A percentile compares a stretch with the other conserved stretches of the same genome.
Conservation (phyloP, 2,888 invertebrate species). For the Lithophane socia region DNA sequence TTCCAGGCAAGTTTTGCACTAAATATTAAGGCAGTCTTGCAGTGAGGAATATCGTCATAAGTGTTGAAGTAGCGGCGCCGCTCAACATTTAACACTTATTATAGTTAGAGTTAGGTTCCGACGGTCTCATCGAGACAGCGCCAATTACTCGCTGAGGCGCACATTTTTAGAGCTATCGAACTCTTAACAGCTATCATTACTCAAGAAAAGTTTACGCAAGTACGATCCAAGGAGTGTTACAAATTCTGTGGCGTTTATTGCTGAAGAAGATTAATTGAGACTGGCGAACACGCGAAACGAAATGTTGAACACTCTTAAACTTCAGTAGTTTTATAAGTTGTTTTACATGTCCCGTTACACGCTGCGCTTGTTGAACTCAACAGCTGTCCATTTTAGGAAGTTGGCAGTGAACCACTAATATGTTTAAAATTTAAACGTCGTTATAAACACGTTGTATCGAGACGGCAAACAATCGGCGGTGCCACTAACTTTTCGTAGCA, state of each 20-base stretch:
- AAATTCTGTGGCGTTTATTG: slow-evolving; percentile 74
- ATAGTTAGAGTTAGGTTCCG: slow-evolving; percentile 34
- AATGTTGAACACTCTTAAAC: slow-evolving; percentile 61
- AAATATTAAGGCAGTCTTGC: slow-evolving; percentile 57
- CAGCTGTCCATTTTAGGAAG: slow-evolving; percentile 44
- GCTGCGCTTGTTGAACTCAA: slow-evolving; percentile 25
- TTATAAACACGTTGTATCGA: slow-evolving; percentile 31
- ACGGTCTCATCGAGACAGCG: slow-evolving; percentile 22
- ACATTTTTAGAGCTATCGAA: slow-evolving; percentile 66
- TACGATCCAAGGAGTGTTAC: slow-evolving; percentile 68
- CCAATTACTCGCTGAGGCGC: slow-evolving; percentile 43
- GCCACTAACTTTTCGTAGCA: slow-evolving; percentile 56
- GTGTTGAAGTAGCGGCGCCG: slow-evolving; percentile 42
- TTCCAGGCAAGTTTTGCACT: slow-evolving; percentile 58
- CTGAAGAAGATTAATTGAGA: slow-evolving; percentile 75
- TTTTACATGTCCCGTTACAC: slow-evolving; percentile 16
- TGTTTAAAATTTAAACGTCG: slow-evolving; percentile 42
- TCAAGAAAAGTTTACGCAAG: slow-evolving; percentile 71
- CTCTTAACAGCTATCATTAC: slow-evolving; percentile 70
- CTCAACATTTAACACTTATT: slow-evolving; percentile 42
- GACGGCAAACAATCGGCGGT: slow-evolving; percentile 42
- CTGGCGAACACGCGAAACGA: slow-evolving; percentile 47
- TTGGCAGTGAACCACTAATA: slow-evolving; percentile 36
- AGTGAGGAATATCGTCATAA: slow-evolving; percentile 51
- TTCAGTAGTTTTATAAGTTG: slow-evolving; percentile 37